Evolutionary conservation across 30 jellyfish, hydroid and myxozoan genomes (phyloP).

Genomic region (Hydractinia echinata): DNA sequence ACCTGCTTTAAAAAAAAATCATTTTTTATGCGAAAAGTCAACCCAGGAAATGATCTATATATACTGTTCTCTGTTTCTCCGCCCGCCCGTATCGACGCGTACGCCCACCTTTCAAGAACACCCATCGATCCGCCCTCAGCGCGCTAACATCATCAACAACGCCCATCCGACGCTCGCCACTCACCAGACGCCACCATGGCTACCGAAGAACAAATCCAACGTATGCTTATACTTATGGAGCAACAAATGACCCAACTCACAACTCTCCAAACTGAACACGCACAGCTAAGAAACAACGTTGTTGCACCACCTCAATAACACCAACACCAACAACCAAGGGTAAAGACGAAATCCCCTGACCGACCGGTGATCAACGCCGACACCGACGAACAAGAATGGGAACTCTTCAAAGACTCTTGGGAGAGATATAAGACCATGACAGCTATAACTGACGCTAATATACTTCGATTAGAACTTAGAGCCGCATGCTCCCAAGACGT

Average conservation of each 20-base stretch:
- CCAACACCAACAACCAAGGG: background rate
- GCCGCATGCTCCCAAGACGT: slow-evolving; percentile 32
- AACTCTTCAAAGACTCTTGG: slow-evolving; percentile 19
- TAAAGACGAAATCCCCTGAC: slow-evolving; percentile 17
- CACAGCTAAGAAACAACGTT: background rate
- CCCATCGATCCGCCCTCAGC: too few species aligned
- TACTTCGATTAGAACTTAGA: slow-evolving; percentile 15
- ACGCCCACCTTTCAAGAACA: too few species aligned
- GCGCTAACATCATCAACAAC: too few species aligned
- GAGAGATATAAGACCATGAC: slow-evolving; percentile 18
- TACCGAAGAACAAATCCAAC: slow-evolving; percentile 22
- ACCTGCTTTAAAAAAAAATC: too few species aligned
- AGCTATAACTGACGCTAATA: background rate
- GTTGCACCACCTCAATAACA: background rate
- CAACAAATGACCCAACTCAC: slow-evolving; percentile 15
- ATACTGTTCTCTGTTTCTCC: too few species aligned
- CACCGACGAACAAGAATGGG: slow-evolving; percentile 31
- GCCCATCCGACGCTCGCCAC: too few species aligned
- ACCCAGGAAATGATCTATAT: too few species aligned
- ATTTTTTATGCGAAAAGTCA: too few species aligned
- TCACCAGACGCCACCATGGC: slow-evolving; percentile 4
- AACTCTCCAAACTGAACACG: slow-evolving; percentile 9
- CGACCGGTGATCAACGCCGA: slow-evolving; percentile 5
- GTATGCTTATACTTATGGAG: background rate
- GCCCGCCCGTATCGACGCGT: too few species aligned